Evolutionary conservation across 2,113 vertebrate species (phyloP), one percentile per base, ranked within the genome.

Genomic region (Pelmatolapia mariae): DNA sequence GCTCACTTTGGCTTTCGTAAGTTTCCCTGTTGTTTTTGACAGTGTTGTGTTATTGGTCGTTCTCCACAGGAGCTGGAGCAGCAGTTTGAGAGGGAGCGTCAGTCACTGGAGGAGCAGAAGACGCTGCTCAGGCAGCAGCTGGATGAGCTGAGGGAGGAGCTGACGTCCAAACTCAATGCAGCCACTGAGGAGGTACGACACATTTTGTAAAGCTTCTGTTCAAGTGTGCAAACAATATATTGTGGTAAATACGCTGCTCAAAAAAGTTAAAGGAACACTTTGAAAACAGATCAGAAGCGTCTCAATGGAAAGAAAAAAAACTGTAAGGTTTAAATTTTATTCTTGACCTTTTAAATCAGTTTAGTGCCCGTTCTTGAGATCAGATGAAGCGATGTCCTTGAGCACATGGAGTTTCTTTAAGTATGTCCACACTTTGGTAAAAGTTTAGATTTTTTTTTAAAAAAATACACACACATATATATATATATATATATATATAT

Each of bases 91-190:
- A 97, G 94, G 86, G 98, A 99, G 92, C 98, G 97, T 53, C 92
- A 94, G 45, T 96, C 95, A 22, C 94, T 99, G 94, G 98, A 99
- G 95, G 97, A 98, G 22, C 97, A 98, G 95, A 99, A 98, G 94
- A 97, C 89, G 85, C 96, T 96, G 26, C 97, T 99, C 83, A 94
- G 95, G 63, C 97, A 97, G 91, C 97, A 99, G 93, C 93, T 99
- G 86, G 97, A 98, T 86, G 97, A 95, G 83, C 86, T 98, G 85
- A 96, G 96, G 86, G 97, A 98, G 89, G 98, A 98, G 85, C 94
- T 99, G 86, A 98, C 97, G 81, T 92, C 95, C 1, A 98, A 97
- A 87, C 95, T 99, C 88, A 92, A 94, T 47, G 95, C 95, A 76
- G 98, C 99, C 95, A 98, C 96, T 90, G 97, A 97, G 83, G 98